phyloP scores from a whole-genome alignment of 2,113 vertebrate genomes.

The Neofelis nebulosa region DNA sequence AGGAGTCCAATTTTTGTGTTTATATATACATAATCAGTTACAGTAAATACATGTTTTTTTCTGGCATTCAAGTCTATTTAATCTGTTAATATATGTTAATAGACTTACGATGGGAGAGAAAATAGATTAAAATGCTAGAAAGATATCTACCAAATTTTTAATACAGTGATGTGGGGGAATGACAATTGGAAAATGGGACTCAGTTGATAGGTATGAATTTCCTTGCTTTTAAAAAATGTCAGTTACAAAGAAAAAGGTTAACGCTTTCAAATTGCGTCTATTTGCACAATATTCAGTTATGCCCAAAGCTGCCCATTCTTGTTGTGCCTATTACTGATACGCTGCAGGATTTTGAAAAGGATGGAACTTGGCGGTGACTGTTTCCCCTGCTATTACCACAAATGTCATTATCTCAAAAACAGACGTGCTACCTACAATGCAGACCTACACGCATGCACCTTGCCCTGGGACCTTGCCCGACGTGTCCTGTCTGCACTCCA shows the following conservation, averaged over 20 bases:
- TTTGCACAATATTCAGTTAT: background rate
- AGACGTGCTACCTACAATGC: background rate
- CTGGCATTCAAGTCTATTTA: background rate
- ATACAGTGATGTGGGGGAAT: background rate
- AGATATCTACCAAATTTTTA: background rate
- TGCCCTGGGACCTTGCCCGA: background rate
- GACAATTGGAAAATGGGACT: background rate
- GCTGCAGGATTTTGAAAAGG: background rate
- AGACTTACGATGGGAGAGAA: background rate
- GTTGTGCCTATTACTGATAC: background rate
- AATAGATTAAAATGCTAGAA: conserved; percentile 26
- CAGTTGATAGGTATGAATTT: background rate
- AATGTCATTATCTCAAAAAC: background rate
- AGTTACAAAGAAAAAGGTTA: background rate
- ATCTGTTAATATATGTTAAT: background rate
- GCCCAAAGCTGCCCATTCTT: background rate
- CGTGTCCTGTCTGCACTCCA: background rate
- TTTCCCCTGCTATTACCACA: background rate
- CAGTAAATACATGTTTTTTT: background rate
- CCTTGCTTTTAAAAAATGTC: conserved; percentile 5
- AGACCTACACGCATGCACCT: background rate
- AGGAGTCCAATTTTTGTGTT: background rate
- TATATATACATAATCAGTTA: background rate
- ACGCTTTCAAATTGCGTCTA: background rate
- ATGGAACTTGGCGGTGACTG: background rate